Evolutionary conservation across 1,140 invertebrate genomes (phyloP), one percentile per base, ranked within the genome.

Genomic region (Sminthurides bifidus): DNA sequence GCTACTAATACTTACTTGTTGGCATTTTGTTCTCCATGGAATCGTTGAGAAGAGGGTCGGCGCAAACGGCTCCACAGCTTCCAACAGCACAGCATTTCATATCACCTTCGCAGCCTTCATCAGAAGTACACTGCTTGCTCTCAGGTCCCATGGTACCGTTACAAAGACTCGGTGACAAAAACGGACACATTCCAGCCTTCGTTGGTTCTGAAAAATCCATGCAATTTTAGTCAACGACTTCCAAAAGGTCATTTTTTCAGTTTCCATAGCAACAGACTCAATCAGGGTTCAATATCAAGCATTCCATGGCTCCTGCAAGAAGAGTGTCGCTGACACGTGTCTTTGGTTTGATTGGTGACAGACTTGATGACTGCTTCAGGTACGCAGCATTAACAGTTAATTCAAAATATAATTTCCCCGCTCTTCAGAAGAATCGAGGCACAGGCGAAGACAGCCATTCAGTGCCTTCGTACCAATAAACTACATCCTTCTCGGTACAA

Each of bases 1-100:
- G n/a, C n/a, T n/a, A n/a, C n/a, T n/a, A n/a, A n/a, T n/a, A 64
- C 53, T 65, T 59, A 68, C 68, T 69, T 43, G 68, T 67, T 2
- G 67, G 65, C 41, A 65, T 53, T 51, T 64, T 60, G 29, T 57
- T 59, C 27, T 46, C 31, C 10, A 53, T 21, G 10, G 63, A 60
- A 37, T 63, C 58, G 30, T 66, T 62, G 35, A 68, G 54, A 8
- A 66, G 44, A 15, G 64, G 64, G 24, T 65, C 61, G 6, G 64
- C 65, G 38, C 67, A 69, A 50, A 65, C 59, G 19, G 65, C 54
- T 2, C 66, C 44, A 48, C 44, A 48, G 12, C 44, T 27, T 26
- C 44, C 44, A 8, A 27, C 44, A 27, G 62, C 54, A 46, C 69
- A 70, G 56, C 69, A 70, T 66, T 69, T 69, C 60, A 65, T 59